Conservation (phyloP, 2,888 invertebrate genomes). For the Ctenicera cuprea region DNA sequence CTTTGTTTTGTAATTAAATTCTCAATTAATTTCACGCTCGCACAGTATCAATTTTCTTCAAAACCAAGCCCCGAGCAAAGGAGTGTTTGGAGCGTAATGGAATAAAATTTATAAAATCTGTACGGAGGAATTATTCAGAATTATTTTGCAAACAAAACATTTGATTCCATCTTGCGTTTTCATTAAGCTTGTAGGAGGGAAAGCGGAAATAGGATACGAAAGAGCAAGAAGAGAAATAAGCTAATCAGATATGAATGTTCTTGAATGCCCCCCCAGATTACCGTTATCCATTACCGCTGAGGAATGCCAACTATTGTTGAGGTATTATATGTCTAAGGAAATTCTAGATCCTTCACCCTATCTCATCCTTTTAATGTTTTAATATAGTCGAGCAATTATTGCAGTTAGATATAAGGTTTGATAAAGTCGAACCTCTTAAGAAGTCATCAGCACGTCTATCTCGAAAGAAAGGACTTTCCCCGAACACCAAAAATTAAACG, state of each 20-base stretch:
- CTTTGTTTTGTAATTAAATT: conserved; percentile 20
- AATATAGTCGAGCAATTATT: conserved; percentile 23
- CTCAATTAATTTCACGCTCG: conserved; percentile 12
- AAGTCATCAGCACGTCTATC: neutral
- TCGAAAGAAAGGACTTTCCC: neutral
- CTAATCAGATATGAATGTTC: conserved; percentile 47
- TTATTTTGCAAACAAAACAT: conserved; percentile 39
- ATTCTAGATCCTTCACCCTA: conserved; percentile 14
- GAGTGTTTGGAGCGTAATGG: neutral
- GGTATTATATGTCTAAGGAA: conserved; percentile 34
- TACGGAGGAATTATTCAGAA: conserved; percentile 5
- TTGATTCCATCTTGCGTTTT: conserved; percentile 34
- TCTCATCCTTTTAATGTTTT: conserved; percentile 30
- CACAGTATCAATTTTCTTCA: neutral
- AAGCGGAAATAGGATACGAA: conserved; percentile 32
- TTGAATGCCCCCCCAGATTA: conserved; percentile 42
- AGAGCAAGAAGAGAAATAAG: conserved; percentile 45
- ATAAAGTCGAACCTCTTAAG: conserved; percentile 8
- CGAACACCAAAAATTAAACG: conserved; percentile 9
- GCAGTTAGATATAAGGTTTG: conserved; percentile 6
- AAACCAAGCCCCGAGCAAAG: neutral
- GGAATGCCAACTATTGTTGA: conserved; percentile 45
- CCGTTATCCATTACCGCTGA: conserved; percentile 41
- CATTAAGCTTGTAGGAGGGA: conserved; percentile 22
- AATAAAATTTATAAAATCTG: conserved; percentile 15